These are phyloP conservation scores for Cephus sareptanus DNA, from an alignment of 2,888 invertebrate genomes.

Conservation along the genomic window DNA sequence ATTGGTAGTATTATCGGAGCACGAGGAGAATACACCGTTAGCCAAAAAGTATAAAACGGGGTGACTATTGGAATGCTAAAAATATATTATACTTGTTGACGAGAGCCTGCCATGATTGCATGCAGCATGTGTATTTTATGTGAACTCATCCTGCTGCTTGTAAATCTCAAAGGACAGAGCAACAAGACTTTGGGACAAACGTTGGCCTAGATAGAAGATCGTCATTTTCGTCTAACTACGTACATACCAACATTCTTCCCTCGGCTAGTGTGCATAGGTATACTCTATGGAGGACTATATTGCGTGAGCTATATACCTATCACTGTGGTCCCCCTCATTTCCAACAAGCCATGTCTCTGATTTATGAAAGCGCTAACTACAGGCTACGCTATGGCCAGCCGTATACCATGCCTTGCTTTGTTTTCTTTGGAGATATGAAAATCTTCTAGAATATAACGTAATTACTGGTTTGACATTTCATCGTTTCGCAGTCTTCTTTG, in stretches of 20 bases:
- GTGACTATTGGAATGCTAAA: neutral
- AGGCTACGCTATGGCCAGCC: neutral
- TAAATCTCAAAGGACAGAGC: neutral
- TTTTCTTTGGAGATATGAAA: neutral
- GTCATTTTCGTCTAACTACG: neutral
- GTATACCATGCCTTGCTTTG: neutral
- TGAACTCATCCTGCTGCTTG: neutral
- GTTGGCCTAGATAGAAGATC: neutral
- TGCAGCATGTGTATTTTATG: too few species aligned
- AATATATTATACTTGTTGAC: neutral
- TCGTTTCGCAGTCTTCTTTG: neutral
- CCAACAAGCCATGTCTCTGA: neutral
- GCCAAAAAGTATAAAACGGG: neutral
- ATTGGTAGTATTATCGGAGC: neutral
- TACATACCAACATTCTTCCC: neutral
- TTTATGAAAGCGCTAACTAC: conserved; percentile 2
- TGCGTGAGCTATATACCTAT: neutral
- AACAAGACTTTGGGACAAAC: neutral
- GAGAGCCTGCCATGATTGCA: neutral
- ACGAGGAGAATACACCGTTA: neutral
- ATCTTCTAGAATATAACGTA: neutral
- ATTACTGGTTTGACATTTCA: neutral
- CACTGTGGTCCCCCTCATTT: neutral
- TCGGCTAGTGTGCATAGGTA: neutral
- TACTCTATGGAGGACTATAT: neutral